phyloP scores from a whole-genome alignment of 2,113 vertebrate genomes.

The Phylloscopus trochiloides region DNA sequence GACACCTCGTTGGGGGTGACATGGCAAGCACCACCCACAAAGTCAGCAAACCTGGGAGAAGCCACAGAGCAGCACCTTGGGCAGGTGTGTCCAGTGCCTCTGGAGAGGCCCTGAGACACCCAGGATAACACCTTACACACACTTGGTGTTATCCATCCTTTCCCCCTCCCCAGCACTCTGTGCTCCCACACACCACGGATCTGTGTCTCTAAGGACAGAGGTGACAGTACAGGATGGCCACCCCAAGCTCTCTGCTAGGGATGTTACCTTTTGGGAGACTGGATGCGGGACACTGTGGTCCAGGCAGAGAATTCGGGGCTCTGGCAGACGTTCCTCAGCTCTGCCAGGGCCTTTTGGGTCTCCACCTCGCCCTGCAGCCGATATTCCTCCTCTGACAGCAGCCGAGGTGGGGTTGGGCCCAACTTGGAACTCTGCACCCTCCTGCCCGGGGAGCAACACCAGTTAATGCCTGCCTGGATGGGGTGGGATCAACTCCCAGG shows the following conservation, averaged over 20 bases:
- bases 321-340: conserved; percentile 82
- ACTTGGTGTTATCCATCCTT: accelerated
- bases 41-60: conserved; percentile 89
- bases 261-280: conserved; percentile 88
- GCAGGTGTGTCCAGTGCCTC: background rate
- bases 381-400: conserved; percentile 92
- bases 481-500: background rate
- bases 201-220: background rate
- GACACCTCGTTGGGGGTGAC: conserved; percentile 84
- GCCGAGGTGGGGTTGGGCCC: conserved; percentile 77
- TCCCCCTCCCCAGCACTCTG: too few species aligned
- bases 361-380: conserved; percentile 85
- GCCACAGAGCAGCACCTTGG: accelerated
- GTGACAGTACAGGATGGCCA: background rate
- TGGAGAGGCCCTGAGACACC: accelerated
- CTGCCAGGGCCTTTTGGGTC: conserved; percentile 84
- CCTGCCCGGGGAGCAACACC: conserved; percentile 64
- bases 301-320: conserved; percentile 90
- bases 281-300: conserved; percentile 86
- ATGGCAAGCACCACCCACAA: conserved; percentile 87
- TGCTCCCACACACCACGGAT: accelerated
- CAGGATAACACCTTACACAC: too few species aligned
- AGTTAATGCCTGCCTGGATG: background rate
- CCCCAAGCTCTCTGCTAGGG: accelerated
- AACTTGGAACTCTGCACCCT: conserved; percentile 64